Percentiles rank a stretch among this genome's conserved stretches.
Conservation (phyloP, 2,888 invertebrate species). For the Archips crataeganus region DNA sequence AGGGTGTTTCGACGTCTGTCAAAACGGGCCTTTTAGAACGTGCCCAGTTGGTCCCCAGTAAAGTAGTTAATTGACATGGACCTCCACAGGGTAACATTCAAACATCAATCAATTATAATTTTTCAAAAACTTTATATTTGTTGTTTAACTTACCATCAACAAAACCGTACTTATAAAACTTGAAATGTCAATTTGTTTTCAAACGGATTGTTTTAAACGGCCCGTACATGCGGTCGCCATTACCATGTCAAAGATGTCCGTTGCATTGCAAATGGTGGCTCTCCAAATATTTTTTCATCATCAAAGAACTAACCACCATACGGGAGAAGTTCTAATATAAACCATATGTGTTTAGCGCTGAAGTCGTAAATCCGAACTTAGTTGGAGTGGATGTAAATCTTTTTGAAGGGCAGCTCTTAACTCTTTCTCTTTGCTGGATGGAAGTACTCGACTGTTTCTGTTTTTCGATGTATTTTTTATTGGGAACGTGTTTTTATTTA, state of each 20-base stretch:
- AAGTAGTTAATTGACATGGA: too few species aligned
- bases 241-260: constrained; percentile 31
- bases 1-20: too few species aligned
- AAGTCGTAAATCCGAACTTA: not conserved
- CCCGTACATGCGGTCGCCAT: constrained; percentile 2
- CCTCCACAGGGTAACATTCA: too few species aligned
- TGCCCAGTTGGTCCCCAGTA: too few species aligned
- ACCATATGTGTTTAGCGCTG: not conserved
- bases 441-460: constrained; percentile 2
- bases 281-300: not conserved
- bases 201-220: constrained; percentile 6
- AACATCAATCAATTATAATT: too few species aligned
- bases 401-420: not conserved
- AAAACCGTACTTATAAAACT: too few species aligned
- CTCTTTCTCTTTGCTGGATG: constrained; percentile 1
- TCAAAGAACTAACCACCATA: not conserved
- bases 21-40: too few species aligned
- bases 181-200: constrained; percentile 5
- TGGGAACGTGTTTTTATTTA: not conserved
- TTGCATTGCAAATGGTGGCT: constrained; percentile 33
- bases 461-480: constrained; percentile 3
- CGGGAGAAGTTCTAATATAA: not conserved
- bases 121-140: too few species aligned
- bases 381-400: not conserved
- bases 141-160: too few species aligned